These are phyloP conservation scores for Bolborhynchus lineola DNA, from an alignment of 2,113 vertebrate species.

Conservation along the genomic window DNA sequence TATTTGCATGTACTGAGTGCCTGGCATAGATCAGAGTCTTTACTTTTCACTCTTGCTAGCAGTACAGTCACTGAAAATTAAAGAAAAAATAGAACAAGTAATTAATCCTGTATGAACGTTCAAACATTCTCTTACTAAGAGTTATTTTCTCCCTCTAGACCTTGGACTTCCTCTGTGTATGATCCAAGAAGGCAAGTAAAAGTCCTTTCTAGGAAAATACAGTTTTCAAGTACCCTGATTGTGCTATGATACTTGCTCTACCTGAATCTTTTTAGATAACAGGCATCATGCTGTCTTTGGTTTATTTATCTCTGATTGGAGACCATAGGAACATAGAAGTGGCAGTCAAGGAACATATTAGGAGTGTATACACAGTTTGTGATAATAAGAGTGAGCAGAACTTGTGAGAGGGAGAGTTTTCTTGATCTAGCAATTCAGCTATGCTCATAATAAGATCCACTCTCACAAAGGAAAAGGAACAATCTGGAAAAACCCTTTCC, in stretches of 20 bases:
- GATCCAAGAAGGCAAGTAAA: conserved; percentile 58
- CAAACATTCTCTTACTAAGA: conserved; percentile 58
- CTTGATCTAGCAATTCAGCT: conserved; percentile 38
- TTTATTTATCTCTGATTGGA: conserved; percentile 64
- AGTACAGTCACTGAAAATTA: conserved; percentile 59
- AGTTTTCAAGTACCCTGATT: conserved; percentile 57
- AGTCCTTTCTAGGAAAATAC: conserved; percentile 53
- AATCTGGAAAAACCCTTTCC: not conserved
- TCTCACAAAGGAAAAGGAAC: not conserved
- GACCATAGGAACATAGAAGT: conserved; percentile 20
- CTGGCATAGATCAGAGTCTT: conserved; percentile 62
- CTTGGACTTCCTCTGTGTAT: conserved; percentile 55
- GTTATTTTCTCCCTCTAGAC: conserved; percentile 56
- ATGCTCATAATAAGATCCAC: not conserved
- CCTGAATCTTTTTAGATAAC: conserved; percentile 72
- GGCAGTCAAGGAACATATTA: conserved; percentile 38
- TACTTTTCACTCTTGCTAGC: conserved; percentile 40
- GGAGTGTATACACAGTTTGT: not conserved
- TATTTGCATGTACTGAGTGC: conserved; percentile 35
- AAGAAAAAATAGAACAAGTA: conserved; percentile 66
- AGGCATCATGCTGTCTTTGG: conserved; percentile 51
- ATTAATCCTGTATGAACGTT: conserved; percentile 69
- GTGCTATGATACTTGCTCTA: conserved; percentile 61
- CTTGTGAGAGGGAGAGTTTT: conserved; percentile 8
- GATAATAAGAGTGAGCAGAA: conserved; percentile 55